Evolutionary conservation across 2,797 vertebrate species (phyloP), one percentile per base, ranked within the genome.

Genomic region (Notoglanidium macrostoma): DNA sequence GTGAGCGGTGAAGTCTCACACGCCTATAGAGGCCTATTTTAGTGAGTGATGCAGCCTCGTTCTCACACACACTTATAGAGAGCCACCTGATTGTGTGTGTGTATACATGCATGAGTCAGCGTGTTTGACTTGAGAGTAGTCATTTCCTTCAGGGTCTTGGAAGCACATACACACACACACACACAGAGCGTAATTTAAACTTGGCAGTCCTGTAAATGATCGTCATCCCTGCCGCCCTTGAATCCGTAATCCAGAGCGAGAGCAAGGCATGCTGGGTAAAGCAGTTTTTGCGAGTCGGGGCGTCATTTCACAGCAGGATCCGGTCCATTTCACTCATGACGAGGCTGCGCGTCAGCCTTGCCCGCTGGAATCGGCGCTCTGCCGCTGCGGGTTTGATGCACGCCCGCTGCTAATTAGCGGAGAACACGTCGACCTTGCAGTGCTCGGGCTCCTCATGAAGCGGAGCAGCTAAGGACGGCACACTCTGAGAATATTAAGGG

Each of bases 401-500:
- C 26, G 85, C 80, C 77, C 65, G 49, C 85, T 57, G 51, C 86
- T 88, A 84, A 86, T 91, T 89, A 88, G 88, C 76, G 21, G 49
- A 83, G 87, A 88, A 83, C 67, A 29, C 54, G 6, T 26, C 81
- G 88, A 91, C 90, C 90, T 90, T 91, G 84, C 78, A 44, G 65
- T n/a, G 59, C 55, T 15, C 55, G 21, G 67, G 59, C 78, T 88
- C 73, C 59, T 35, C 73, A 61, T 81, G 61, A 67, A 81, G 73
- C 72, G 29, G 67, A 65, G 46, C 84, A 11, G 74, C 80, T 46
- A 89, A 88, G 88, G 85, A 90, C 82, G 15, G 76, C 82, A 88
- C 83, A 65, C 86, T 84, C 65, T 15, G 86, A 73, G 88, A 91
- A 91, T 91, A 83, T 86, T 90, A 90, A 89, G 63, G 55, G 70